Percentiles rank a stretch among this genome's conserved stretches.
Conservation (phyloP, 2,797 vertebrate genomes). For the Arctocebus calabarensis region DNA sequence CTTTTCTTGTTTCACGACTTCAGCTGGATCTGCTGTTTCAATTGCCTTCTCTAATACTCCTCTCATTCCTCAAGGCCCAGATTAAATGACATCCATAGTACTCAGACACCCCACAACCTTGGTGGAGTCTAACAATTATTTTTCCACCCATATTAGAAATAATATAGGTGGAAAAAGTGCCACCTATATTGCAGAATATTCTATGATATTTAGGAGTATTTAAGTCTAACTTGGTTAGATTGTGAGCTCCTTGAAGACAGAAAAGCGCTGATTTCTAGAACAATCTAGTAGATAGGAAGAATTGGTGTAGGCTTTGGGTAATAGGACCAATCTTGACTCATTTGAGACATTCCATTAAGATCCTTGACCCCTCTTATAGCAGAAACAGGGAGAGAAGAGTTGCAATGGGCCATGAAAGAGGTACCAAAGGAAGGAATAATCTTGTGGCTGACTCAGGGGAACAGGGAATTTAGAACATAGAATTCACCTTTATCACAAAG, state of each 20-base stretch:
- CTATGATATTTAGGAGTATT: background rate
- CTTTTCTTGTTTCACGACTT: background rate
- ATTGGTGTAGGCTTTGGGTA: fast-evolving
- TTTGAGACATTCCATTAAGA: background rate
- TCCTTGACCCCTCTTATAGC: background rate
- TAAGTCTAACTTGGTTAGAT: background rate
- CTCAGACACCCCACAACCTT: background rate
- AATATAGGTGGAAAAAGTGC: no score
- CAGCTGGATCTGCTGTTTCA: background rate
- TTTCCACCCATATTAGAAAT: no score
- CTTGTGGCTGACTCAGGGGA: background rate
- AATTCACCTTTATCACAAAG: background rate
- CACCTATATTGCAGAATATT: background rate
- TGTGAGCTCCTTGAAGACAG: background rate
- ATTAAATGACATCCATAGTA: background rate
- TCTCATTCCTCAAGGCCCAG: background rate
- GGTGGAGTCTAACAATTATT: background rate
- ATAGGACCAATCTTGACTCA: background rate
- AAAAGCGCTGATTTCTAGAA: background rate
- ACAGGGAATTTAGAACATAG: background rate
- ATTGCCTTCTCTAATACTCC: background rate
- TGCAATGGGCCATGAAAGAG: background rate
- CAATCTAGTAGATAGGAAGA: background rate
- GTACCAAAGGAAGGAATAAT: background rate
- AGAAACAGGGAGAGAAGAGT: background rate